Evolutionary conservation across 2,797 vertebrate genomes (phyloP), one percentile per base, ranked within the genome.

Genomic region (Gobio occitaniae): DNA sequence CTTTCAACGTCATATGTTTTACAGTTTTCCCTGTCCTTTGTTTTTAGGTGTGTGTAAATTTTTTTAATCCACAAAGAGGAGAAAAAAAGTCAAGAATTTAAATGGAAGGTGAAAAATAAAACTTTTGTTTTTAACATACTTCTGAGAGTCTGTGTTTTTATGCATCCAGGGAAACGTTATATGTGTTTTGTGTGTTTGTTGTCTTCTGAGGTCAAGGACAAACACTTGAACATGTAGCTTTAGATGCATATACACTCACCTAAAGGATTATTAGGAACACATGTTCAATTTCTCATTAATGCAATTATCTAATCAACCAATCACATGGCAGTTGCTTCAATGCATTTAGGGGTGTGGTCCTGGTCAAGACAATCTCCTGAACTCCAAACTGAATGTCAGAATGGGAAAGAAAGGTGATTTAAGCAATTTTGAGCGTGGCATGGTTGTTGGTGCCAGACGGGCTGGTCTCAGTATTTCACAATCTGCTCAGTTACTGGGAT

Each of bases 91-190:
- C 65, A 92, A 84, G 90, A 91, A 91, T 92, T 86, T 92, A 94
- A 91, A 90, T 90, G 92, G 85, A 91, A 90, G 92, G 90, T 90
- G 87, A 90, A 92, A 93, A 89, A 91, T 90, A 93, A 93, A 95
- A 92, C 87, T 83, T 94, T 95, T 94, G 94, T 95, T 96, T 94
- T 94, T 95, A 95, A 93, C 91, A 92, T 70, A 93, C 79, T 63
- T 84, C 88, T 90, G 90, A 90, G 90, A 65, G 90, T 92, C 92
- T 87, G 91, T 90, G 84, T 82, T 4, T 12, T 75, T 82, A 29
- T 63, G 50, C 21, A n/a, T 48, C 17, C 11, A 0, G 17, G 36
- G 21, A 66, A 63, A 56, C 47, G 63, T 11, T 29, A 25, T n/a
- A 54, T 56, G 54, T 3, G 48, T 48, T 38, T 47, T 81, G 6